Percentiles rank a stretch among this genome's conserved stretches.
phyloP scores from a whole-genome alignment of 2,113 vertebrate genomes.

The Microcebus tavaratra region DNA sequence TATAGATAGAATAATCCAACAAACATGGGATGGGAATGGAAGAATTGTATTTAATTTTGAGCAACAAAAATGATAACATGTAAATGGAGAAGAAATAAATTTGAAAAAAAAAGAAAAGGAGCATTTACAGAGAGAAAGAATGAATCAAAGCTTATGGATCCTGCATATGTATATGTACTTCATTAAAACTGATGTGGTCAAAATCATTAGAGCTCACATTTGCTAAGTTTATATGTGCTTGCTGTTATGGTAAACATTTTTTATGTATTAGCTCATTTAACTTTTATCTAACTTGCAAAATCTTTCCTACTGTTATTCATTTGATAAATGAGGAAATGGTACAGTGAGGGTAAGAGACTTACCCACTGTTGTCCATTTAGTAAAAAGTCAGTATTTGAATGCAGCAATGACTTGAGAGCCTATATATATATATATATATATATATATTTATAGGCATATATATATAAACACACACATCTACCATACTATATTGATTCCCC shows the following conservation, averaged over 20 bases:
- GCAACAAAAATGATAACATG: neutral
- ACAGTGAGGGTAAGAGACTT: neutral
- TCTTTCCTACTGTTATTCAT: neutral
- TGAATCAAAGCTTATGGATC: neutral
- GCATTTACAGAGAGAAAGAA: neutral
- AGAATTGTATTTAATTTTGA: neutral
- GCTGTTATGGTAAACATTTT: neutral
- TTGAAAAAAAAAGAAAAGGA: neutral
- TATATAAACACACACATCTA: neutral
- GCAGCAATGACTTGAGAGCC: neutral
- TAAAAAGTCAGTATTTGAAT: neutral
- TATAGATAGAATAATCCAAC: neutral
- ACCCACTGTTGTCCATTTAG: no score
- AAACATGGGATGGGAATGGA: neutral
- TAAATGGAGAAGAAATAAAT: neutral
- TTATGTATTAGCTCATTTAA: neutral
- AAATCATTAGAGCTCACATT: neutral
- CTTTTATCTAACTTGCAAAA: neutral
- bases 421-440: neutral
- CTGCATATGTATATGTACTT: neutral
- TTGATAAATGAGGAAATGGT: neutral
- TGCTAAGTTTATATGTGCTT: neutral
- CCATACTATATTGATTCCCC: neutral
- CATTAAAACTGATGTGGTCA: neutral
- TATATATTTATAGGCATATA: neutral